Percentiles rank a stretch among this genome's conserved stretches.
Evolutionary conservation across 2,888 invertebrate species (phyloP).

Genomic region (Drosophila meridionalis): DNA sequence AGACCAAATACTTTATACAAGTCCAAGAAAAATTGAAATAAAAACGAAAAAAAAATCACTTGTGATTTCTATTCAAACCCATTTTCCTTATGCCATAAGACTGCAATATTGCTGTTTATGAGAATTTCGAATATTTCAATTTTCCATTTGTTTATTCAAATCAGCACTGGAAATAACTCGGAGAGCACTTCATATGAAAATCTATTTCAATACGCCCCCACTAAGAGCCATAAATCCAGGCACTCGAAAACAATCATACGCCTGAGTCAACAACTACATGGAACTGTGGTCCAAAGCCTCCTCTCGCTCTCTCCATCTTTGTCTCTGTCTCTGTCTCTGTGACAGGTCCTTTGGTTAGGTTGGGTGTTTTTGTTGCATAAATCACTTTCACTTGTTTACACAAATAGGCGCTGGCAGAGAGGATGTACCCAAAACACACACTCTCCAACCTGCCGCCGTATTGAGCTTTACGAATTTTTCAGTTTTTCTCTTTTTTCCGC

Average conservation of each 20-base stretch:
- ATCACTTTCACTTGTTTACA: conserved; percentile 80
- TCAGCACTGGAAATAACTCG: conserved; percentile 15
- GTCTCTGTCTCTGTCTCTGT: conserved; percentile 16
- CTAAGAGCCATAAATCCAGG: conserved; percentile 69
- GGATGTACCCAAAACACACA: conserved; percentile 37
- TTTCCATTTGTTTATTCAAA: conserved; percentile 29
- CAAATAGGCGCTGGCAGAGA: conserved; percentile 65
- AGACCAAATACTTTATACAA: background rate
- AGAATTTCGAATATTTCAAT: conserved; percentile 14
- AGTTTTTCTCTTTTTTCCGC: conserved; percentile 34
- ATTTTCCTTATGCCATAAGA: background rate
- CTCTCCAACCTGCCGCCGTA: conserved; percentile 36
- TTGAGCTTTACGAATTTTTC: conserved; percentile 70
- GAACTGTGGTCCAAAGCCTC: conserved; percentile 17
- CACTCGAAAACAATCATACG: conserved; percentile 78
- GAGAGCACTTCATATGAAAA: conserved; percentile 29
- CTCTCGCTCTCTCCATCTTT: conserved; percentile 13
- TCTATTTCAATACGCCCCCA: conserved; percentile 42
- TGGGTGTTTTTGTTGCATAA: conserved; percentile 66
- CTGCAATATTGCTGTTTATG: background rate
- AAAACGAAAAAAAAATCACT: background rate
- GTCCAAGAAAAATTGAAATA: background rate
- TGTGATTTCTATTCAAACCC: background rate
- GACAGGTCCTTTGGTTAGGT: conserved; percentile 46
- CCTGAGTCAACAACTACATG: conserved; percentile 75